phyloP scores from a whole-genome alignment of 37 sponge, comb jelly and placozoan genomes.

The Chondrosia reniformis region DNA sequence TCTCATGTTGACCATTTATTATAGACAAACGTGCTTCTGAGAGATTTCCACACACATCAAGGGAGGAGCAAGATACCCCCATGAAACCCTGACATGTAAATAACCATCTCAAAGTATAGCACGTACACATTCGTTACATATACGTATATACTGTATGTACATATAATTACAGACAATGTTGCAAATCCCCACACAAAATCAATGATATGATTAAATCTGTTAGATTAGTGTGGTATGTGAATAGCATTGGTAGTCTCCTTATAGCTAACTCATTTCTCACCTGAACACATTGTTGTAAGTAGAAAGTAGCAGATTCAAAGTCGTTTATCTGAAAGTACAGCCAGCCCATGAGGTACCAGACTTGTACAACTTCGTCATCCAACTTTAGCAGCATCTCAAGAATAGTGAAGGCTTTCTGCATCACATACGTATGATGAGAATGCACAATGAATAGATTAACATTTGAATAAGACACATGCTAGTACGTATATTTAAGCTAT shows the following conservation, averaged over 20 bases:
- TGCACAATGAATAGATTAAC: too few species aligned
- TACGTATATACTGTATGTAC: too few species aligned
- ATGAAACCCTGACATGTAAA: too few species aligned
- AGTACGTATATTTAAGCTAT: too few species aligned
- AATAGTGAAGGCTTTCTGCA: slow-evolving; percentile 50
- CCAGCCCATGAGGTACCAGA: slow-evolving; percentile 89
- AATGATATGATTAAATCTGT: not conserved
- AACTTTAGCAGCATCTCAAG: slow-evolving; percentile 57
- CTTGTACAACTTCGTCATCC: slow-evolving; percentile 80
- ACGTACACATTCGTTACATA: too few species aligned
- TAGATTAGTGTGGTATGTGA: too few species aligned
- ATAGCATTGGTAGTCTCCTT: too few species aligned
- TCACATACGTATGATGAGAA: not conserved
- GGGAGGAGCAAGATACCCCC: too few species aligned
- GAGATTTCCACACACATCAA: too few species aligned
- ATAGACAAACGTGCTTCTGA: too few species aligned
- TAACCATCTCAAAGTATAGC: too few species aligned
- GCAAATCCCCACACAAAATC: slow-evolving; percentile 18
- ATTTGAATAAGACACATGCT: not conserved
- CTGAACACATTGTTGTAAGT: slow-evolving; percentile 33
- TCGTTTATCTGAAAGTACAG: slow-evolving; percentile 43
- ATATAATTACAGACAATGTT: slow-evolving; percentile 5
- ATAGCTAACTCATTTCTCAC: not conserved
- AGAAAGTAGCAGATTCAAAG: slow-evolving; percentile 38
- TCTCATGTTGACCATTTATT: too few species aligned